Base-by-base conservation (phyloP, 1,140 invertebrate genomes). In the Rhagoletis zephyria region DNA sequence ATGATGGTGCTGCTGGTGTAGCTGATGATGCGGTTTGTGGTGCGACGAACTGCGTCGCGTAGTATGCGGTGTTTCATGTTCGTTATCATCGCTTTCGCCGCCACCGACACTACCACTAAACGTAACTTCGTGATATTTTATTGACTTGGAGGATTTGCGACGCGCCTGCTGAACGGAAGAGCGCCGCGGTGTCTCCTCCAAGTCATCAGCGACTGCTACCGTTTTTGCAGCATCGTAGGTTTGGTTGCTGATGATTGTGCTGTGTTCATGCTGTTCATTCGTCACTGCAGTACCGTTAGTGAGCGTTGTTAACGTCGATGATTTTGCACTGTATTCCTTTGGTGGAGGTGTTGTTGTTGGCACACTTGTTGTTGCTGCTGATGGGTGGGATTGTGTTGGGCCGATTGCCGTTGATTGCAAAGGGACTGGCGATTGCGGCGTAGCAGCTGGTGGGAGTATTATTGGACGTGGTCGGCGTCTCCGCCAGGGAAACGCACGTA, bases 401-500 rank as follows among this genome's bases (percentile, higher is more conserved):
- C 88, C 0, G 48, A 85, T 5, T 65, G 86, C 30, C 30, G 30
- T 40, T 89, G 88, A n/a, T 87, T 81, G 67, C 51, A 51, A 9
- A 42, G 88, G 56, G 14, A n/a, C 88, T 14, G 88, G 87, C 14
- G 67, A 2, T 12, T 48, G 67, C 12, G 16, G 16, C 7, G 16
- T 5, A 10, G 48, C 30, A 5, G 74, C 5, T 81, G 74, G 74
- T 81, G 74, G 74, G 74, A 81, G 74, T 81, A 10, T 51, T 59
- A 81, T n/a, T 81, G 74, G 74, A 10, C 74, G 74, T 56, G 74
- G 74, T 89, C 90, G 88, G 60, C 88, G 89, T 30, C 89, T 89
- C n/a, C 89, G 89, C 92, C 92, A 93, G 87, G 90, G 91, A 86
- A 93, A 92, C 86, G 92, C 91, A 86, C 92, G 91, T 88, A 93